phyloP scores from a whole-genome alignment of 2,797 vertebrate species.

The Rhinichthys osculus region DNA sequence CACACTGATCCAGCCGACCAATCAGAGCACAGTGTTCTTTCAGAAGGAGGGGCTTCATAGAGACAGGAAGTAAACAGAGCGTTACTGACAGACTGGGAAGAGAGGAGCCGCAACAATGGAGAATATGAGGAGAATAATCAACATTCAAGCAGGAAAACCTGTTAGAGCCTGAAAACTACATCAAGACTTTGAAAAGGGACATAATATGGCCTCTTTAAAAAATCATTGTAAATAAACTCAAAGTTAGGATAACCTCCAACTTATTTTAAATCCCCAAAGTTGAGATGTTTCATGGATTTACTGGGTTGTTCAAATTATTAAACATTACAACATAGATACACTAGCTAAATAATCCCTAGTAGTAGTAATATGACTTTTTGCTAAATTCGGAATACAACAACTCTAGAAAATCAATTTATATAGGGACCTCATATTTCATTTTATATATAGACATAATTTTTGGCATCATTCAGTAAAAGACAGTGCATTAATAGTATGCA shows the following conservation, averaged over 20 bases:
- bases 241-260: not conserved
- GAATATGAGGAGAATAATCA: not conserved
- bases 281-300: not conserved
- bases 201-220: not conserved
- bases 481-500: too few species aligned
- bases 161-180: not conserved
- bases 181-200: not conserved
- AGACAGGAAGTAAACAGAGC: not conserved
- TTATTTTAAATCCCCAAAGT: not conserved
- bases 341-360: too few species aligned
- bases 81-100: slow-evolving; percentile 2
- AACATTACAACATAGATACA: not conserved
- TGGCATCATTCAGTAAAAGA: not conserved
- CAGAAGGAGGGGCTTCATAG: not conserved
- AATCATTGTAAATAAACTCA: not conserved
- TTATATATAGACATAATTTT: too few species aligned
- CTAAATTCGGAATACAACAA: too few species aligned
- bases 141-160: not conserved
- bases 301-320: not conserved
- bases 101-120: not conserved
- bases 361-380: too few species aligned
- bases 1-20: not conserved
- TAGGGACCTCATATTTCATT: too few species aligned
- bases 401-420: too few species aligned
- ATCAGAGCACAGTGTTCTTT: not conserved